Percentiles rank a stretch among this genome's conserved stretches.
Conservation (phyloP, 2,113 vertebrate genomes). For the Tinamus guttatus region DNA sequence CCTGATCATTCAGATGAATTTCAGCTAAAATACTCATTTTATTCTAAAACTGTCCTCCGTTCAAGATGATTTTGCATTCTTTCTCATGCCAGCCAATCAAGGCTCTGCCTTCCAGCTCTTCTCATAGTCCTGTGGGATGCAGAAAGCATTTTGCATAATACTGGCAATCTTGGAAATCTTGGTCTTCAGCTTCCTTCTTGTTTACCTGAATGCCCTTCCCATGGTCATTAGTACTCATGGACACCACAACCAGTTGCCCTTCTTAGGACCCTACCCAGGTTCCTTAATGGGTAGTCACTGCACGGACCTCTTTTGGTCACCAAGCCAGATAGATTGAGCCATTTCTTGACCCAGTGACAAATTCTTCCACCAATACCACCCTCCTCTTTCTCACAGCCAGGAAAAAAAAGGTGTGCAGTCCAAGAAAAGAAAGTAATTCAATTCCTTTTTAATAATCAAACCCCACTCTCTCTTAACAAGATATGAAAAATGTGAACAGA, state of each 20-base stretch:
- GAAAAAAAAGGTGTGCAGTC: not conserved
- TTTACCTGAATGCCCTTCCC: not conserved
- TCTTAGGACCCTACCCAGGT: not conserved
- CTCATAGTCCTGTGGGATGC: not conserved
- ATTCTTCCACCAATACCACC: not conserved
- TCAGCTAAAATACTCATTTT: not conserved
- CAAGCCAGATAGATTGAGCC: not conserved
- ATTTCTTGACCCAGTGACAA: not conserved
- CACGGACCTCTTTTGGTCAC: not conserved
- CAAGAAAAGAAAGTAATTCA: not conserved
- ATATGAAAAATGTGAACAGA: conserved; percentile 47
- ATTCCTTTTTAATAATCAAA: not conserved
- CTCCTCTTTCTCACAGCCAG: not conserved
- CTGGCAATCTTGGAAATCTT: not conserved
- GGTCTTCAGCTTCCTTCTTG: not conserved
- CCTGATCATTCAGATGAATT: not conserved
- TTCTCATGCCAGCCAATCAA: not conserved
- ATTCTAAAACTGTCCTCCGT: not conserved
- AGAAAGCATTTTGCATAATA: not conserved
- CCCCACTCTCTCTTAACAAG: conserved; percentile 20
- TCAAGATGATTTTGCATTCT: not conserved
- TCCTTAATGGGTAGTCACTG: not conserved
- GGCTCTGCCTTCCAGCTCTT: not conserved
- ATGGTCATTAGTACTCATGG: not conserved
- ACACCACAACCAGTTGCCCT: not conserved